phyloP scores from a whole-genome alignment of 2,888 invertebrate genomes.

The Trichopria drosophilae region DNA sequence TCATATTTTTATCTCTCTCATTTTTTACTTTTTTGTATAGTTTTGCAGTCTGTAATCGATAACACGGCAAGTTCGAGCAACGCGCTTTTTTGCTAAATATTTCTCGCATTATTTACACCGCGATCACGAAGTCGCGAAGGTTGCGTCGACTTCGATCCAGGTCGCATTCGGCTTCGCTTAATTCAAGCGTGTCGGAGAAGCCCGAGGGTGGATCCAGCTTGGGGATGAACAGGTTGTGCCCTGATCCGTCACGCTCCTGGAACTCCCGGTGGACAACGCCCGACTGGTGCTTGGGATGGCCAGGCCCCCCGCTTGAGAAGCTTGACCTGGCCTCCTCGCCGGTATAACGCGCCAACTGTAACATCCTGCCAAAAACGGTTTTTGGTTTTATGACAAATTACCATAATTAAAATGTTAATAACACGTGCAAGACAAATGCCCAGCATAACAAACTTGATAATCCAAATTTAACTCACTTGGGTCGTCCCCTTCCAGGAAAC shows the following conservation, averaged over 20 bases:
- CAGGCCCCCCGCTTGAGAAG: constrained; percentile 54
- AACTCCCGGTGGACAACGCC: constrained; percentile 52
- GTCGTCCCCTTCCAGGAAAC: constrained; percentile 58
- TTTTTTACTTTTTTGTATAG: constrained; percentile 21
- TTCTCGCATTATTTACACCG: constrained; percentile 54
- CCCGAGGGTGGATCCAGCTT: constrained; percentile 75
- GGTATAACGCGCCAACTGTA: constrained; percentile 59
- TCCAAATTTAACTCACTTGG: constrained; percentile 54
- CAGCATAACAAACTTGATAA: too few relatives aligned
- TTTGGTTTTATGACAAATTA: background rate
- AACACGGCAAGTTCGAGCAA: constrained; percentile 9
- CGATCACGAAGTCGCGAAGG: constrained; percentile 57
- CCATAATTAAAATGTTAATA: background rate
- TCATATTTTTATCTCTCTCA: constrained; percentile 18
- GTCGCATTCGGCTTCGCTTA: constrained; percentile 66
- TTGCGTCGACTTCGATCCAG: constrained; percentile 57
- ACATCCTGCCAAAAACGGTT: constrained; percentile 46
- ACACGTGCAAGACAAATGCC: background rate
- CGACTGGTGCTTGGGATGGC: constrained; percentile 58
- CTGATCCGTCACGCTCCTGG: constrained; percentile 57
- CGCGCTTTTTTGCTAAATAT: constrained; percentile 8
- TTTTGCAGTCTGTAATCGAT: constrained; percentile 28
- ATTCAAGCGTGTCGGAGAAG: constrained; percentile 72
- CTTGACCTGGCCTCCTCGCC: constrained; percentile 59
- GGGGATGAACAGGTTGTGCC: constrained; percentile 57